These are phyloP conservation scores for Pilophorus perplexus DNA, from an alignment of 2,888 invertebrate species.

Conservation along the genomic window DNA sequence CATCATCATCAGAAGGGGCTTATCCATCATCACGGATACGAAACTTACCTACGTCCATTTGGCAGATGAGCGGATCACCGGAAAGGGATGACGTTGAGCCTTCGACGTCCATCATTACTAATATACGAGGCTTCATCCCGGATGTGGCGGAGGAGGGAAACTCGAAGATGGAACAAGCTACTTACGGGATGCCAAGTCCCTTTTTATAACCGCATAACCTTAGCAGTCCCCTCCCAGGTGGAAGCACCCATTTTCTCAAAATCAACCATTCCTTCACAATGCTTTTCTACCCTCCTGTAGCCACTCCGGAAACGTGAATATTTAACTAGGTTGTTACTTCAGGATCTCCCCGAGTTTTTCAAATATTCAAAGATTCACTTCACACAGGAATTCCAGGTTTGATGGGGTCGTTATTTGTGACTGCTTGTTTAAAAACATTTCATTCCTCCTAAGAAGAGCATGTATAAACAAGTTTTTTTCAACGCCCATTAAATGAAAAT, in stretches of 20 bases:
- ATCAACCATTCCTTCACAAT: constrained; percentile 30
- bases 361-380: constrained; percentile 14
- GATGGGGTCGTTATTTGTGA: no score
- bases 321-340: constrained; percentile 12
- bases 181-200: constrained; percentile 6
- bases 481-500: no score
- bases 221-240: constrained; percentile 5
- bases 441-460: no score
- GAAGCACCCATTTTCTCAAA: constrained; percentile 16
- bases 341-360: constrained; percentile 9
- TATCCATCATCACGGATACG: no score
- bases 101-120: constrained; percentile 13
- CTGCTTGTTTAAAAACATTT: no score
- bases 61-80: no score
- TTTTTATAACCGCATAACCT: constrained; percentile 25
- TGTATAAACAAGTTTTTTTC: no score
- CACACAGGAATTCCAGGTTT: background rate
- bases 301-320: constrained; percentile 30
- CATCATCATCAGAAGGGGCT: no score
- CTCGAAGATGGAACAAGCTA: constrained; percentile 25
- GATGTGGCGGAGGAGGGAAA: background rate
- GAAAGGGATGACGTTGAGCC: constrained; percentile 12
- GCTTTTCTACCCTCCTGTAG: background rate
- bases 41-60: no score
- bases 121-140: constrained; percentile 13